Percentiles rank a stretch among this genome's conserved stretches.
phyloP scores from a whole-genome alignment of 2,797 vertebrate genomes.

The Acomys russatus region DNA sequence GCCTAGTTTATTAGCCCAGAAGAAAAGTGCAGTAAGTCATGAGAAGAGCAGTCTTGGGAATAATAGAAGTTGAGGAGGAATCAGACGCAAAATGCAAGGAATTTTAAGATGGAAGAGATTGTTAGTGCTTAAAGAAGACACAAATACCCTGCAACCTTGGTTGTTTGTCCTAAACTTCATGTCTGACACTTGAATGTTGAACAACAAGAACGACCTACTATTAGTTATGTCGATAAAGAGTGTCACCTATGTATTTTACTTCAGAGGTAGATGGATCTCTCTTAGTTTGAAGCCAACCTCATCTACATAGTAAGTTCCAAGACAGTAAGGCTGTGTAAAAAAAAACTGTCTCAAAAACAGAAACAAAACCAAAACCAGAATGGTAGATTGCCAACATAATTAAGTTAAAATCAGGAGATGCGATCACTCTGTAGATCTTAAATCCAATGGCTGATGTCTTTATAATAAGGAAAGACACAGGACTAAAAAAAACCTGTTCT shows the following conservation, averaged over 20 bases:
- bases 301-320: neutral
- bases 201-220: neutral
- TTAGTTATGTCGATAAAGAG: constrained; percentile 7
- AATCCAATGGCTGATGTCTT: neutral
- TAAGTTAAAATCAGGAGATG: constrained; percentile 43
- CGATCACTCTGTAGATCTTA: neutral
- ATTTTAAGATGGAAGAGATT: neutral
- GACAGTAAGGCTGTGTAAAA: neutral
- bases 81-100: neutral
- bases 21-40: neutral
- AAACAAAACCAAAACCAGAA: no score
- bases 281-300: neutral
- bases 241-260: neutral
- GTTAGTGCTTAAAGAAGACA: neutral
- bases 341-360: neutral
- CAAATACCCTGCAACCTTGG: neutral
- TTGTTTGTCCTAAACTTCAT: neutral
- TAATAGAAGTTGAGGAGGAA: neutral
- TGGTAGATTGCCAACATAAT: neutral
- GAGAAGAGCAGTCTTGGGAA: neutral
- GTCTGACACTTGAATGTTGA: neutral
- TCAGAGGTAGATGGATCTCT: neutral
- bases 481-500: neutral
- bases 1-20: neutral
- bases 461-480: constrained; percentile 9